Evolutionary conservation across 2,888 invertebrate species (phyloP).

Genomic region (Phymatocera aterrima): DNA sequence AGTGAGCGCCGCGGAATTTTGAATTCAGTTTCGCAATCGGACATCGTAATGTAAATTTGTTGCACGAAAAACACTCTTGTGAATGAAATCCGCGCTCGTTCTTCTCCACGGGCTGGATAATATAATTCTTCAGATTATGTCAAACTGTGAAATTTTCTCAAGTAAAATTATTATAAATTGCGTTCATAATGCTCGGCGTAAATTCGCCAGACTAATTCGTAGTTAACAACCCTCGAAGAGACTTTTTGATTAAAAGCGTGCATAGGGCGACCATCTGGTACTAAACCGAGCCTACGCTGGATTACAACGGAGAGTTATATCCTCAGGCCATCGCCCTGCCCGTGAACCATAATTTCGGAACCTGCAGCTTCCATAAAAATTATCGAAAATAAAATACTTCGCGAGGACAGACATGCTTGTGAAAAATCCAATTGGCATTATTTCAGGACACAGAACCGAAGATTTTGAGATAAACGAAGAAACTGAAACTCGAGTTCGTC

Average conservation of each 20-base stretch:
- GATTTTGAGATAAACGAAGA: too few species aligned
- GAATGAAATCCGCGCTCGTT: neutral
- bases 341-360: too few species aligned
- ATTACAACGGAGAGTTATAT: conserved; percentile 11
- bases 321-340: neutral
- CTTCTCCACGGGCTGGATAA: neutral
- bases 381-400: too few species aligned
- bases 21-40: too few species aligned
- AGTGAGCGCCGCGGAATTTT: neutral
- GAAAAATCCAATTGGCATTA: too few species aligned
- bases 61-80: neutral
- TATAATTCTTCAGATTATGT: conserved; percentile 22
- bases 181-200: conserved; percentile 60
- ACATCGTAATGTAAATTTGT: too few species aligned
- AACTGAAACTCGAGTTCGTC: too few species aligned
- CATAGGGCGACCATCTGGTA: conserved; percentile 32
- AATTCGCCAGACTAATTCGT: conserved; percentile 64
- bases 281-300: conserved; percentile 5
- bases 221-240: conserved; percentile 58
- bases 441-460: too few species aligned
- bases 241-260: conserved; percentile 62
- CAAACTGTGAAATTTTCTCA: conserved; percentile 8
- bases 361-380: neutral
- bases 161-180: conserved; percentile 59
- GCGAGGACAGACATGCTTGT: too few species aligned